Evolutionary conservation across 1,140 invertebrate species (phyloP).

Genomic region (Drosophila dunni): DNA sequence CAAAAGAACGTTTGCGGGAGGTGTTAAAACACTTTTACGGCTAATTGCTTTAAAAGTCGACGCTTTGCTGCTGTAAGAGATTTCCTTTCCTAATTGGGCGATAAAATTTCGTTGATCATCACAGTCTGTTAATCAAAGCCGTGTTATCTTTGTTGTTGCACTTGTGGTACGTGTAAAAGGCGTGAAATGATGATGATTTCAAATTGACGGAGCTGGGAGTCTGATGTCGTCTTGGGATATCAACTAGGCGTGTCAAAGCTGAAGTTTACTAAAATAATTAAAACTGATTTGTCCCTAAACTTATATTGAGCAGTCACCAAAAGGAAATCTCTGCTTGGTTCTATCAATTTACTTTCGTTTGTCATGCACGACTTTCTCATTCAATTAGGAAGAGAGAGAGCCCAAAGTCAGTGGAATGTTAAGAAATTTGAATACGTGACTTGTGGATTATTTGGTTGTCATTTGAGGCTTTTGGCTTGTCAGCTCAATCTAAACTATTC

Average conservation of each 20-base stretch:
- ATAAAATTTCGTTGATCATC: slow-evolving; percentile 39
- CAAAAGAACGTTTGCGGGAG: not conserved
- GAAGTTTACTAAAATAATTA: slow-evolving; percentile 76
- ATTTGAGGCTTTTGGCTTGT: slow-evolving; percentile 3
- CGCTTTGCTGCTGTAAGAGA: slow-evolving; percentile 20
- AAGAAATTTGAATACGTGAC: slow-evolving; percentile 67
- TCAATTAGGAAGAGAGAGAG: slow-evolving; percentile 63
- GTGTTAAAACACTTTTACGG: slow-evolving; percentile 56
- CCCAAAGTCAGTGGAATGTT: slow-evolving; percentile 45
- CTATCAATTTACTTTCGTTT: slow-evolving; percentile 51
- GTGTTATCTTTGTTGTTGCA: slow-evolving; percentile 2
- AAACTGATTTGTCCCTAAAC: slow-evolving; percentile 67
- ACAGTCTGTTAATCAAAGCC: slow-evolving; percentile 71
- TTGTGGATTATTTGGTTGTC: slow-evolving; percentile 23
- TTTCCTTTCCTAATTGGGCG: slow-evolving; percentile 65
- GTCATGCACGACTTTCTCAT: slow-evolving; percentile 64
- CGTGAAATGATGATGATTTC: slow-evolving; percentile 12
- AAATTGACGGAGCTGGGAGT: not conserved
- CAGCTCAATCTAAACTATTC: slow-evolving; percentile 3
- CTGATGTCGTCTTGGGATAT: not conserved
- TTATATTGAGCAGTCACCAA: slow-evolving; percentile 50
- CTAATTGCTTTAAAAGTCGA: slow-evolving; percentile 49
- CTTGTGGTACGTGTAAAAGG: slow-evolving; percentile 22
- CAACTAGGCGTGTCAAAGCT: not conserved
- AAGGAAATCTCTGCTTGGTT: slow-evolving; percentile 9